A percentile compares a stretch with the other conserved stretches of the same genome.
These are phyloP conservation scores for Actias luna DNA, from an alignment of 2,888 invertebrate genomes.

Conservation along the genomic window DNA sequence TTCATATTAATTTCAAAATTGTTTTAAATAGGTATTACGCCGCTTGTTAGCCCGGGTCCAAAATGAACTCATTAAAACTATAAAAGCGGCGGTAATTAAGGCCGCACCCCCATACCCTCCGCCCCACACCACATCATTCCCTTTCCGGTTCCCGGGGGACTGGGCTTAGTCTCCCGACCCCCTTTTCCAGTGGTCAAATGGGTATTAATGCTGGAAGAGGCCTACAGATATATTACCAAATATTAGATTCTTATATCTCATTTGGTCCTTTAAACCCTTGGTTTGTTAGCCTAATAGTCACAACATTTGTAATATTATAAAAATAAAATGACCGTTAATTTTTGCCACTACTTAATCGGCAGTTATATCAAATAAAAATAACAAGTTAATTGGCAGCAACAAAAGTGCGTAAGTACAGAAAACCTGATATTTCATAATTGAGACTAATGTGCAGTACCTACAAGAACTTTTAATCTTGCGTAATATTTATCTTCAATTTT, in stretches of 20 bases:
- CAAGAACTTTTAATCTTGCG: no score
- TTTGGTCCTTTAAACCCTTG: not conserved
- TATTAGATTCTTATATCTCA: no score
- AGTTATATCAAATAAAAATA: no score
- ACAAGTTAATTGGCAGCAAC: no score
- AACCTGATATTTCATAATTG: no score
- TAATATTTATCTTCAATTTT: no score
- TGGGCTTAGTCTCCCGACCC: conserved; percentile 53
- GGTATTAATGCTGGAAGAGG: conserved; percentile 35
- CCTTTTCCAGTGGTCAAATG: conserved; percentile 33
- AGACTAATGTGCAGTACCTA: no score
- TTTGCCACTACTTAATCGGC: no score
- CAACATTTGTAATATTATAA: no score
- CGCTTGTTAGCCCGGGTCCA: conserved; percentile 84
- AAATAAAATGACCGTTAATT: no score
- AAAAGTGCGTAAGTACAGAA: no score
- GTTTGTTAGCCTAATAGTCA: no score
- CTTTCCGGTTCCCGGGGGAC: conserved; percentile 45
- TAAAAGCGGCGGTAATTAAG: conserved; percentile 88
- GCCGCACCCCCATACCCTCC: conserved; percentile 56
- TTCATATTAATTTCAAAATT: conserved; percentile 80
- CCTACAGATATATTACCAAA: conserved; percentile 10
- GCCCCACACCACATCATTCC: conserved; percentile 39
- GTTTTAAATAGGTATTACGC: conserved; percentile 80
- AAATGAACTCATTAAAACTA: conserved; percentile 89